Base-by-base conservation (phyloP, 2,113 vertebrate species). In the Probosciger aterrimus region DNA sequence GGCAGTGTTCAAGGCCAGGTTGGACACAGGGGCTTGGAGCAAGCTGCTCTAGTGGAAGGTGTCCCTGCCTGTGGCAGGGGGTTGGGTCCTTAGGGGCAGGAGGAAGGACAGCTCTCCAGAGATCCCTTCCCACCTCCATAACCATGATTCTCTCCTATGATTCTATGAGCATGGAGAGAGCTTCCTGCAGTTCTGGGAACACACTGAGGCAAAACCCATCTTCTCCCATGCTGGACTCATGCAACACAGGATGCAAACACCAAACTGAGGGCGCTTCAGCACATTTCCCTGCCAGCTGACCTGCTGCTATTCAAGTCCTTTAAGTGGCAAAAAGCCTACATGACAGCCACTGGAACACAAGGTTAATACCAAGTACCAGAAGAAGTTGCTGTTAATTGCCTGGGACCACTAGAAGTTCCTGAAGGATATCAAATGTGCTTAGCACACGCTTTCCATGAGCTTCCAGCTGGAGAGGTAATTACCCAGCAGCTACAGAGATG, bases 21-120 rank as follows among this genome's bases (percentile, higher is more conserved):
- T 59, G 57, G 33, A n/a, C 33, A 23, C 33, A 59, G 57, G 31
- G 33, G 33, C 33, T n/a, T 59, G 33, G 57, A 59, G 33, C 33
- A 24, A 0, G 0, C 57, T 59, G 57, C 33, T n/a, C 57, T 0
- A 59, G 22, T 23, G 33, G 33, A 15, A 59, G 20, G 14, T 2
- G 57, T 35, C 57, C 33, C 20, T 59, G 57, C 33, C 20, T 0
- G 0, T 15, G 57, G 57, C 57, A 59, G 33, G 20, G 11, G 4
- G 8, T n/a, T n/a, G 33, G 14, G 33, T 18, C 4, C 11, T 64
- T 4, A 18, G 41, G 41, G 28, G 15, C 27, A 63, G 28, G 14
- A 89, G 33, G 68, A 62, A 49, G 18, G 25, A 43, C 10, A 69
- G 43, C 7, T 62, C 46, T 55, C 20, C 37, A 64, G 53, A 74